These are phyloP conservation scores for Steinernema feltiae DNA, from an alignment of 1,140 invertebrate genomes.

Conservation along the genomic window DNA sequence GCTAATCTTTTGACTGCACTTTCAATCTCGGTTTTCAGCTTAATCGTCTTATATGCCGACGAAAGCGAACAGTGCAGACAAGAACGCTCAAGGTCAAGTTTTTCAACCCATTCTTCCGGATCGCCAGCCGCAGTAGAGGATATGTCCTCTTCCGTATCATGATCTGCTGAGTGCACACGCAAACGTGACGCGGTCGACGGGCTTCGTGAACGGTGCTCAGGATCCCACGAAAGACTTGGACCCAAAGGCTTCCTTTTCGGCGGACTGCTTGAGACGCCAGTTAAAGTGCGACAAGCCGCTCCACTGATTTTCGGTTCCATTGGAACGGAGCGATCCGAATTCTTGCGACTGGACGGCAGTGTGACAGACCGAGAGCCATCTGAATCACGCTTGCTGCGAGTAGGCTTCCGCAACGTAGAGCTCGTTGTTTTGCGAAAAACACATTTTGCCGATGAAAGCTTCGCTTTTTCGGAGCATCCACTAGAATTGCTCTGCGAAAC, in stretches of 20 bases:
- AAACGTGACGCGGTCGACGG: slow-evolving; percentile 41
- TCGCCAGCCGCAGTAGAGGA: slow-evolving; percentile 12
- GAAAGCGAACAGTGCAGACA: slow-evolving; percentile 17
- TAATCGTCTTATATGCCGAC: neutral
- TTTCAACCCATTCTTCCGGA: slow-evolving; percentile 7
- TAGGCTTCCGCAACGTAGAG: too few relatives aligned
- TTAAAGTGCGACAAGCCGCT: slow-evolving; percentile 19
- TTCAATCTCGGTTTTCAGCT: slow-evolving; percentile 51
- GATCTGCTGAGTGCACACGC: slow-evolving; percentile 53
- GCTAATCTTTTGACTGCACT: slow-evolving; percentile 52
- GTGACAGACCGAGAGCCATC: too few relatives aligned
- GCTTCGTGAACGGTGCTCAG: slow-evolving; percentile 46
- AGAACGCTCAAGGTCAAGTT: neutral
- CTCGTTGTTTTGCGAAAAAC: too few relatives aligned
- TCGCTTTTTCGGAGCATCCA: too few relatives aligned
- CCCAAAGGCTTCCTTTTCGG: slow-evolving; percentile 49
- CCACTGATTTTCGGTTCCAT: too few relatives aligned
- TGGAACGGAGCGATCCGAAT: slow-evolving; percentile 23
- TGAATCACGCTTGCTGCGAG: too few relatives aligned
- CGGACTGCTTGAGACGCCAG: slow-evolving; percentile 18
- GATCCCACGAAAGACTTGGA: slow-evolving; percentile 55
- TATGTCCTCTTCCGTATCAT: slow-evolving; percentile 34
- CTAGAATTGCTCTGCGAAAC: too few relatives aligned
- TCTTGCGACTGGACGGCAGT: slow-evolving; percentile 24
- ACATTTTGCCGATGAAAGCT: too few relatives aligned